Percentiles rank a stretch among this genome's conserved stretches.
Evolutionary conservation across 2,888 invertebrate species (phyloP).

Genomic region (Drosophila eohydei): DNA sequence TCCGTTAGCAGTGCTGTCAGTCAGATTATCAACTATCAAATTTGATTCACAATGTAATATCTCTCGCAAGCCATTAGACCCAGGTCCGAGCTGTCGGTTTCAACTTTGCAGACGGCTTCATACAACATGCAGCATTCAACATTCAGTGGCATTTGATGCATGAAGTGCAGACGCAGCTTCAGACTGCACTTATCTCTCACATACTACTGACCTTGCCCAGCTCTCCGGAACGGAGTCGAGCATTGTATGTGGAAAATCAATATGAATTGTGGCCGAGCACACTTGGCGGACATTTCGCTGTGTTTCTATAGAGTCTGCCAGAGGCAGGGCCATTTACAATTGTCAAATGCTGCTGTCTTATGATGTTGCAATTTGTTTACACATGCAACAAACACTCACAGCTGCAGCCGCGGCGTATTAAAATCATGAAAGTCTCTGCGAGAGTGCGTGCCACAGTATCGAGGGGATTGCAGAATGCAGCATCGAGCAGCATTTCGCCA

Average conservation of each 20-base stretch:
- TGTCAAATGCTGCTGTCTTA: slow-evolving; percentile 77
- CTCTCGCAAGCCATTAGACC: slow-evolving; percentile 81
- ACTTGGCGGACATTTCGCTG: slow-evolving; percentile 22
- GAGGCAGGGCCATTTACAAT: slow-evolving; percentile 68
- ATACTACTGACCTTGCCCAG: slow-evolving; percentile 65
- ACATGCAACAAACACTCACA: slow-evolving; percentile 53
- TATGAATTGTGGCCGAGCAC: slow-evolving; percentile 23
- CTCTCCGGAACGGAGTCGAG: background rate
- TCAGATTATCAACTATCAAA: slow-evolving; percentile 75
- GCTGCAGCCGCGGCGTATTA: slow-evolving; percentile 20
- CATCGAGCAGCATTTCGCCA: slow-evolving; percentile 15
- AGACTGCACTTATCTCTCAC: slow-evolving; percentile 45
- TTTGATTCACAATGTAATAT: slow-evolving; percentile 81
- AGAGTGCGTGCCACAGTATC: slow-evolving; percentile 30
- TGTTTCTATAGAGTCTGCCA: background rate
- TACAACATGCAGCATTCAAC: slow-evolving; percentile 50
- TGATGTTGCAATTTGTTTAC: slow-evolving; percentile 80
- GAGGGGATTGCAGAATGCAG: slow-evolving; percentile 19
- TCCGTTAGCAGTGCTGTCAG: slow-evolving; percentile 62
- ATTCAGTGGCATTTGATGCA: slow-evolving; percentile 66
- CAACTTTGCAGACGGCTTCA: slow-evolving; percentile 65
- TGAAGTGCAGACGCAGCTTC: slow-evolving; percentile 70
- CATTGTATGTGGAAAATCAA: slow-evolving; percentile 52
- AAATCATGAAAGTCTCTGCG: slow-evolving; percentile 29
- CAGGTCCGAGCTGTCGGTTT: slow-evolving; percentile 11